phyloP scores from a whole-genome alignment of 2,888 invertebrate genomes.

The Elysia crispata region DNA sequence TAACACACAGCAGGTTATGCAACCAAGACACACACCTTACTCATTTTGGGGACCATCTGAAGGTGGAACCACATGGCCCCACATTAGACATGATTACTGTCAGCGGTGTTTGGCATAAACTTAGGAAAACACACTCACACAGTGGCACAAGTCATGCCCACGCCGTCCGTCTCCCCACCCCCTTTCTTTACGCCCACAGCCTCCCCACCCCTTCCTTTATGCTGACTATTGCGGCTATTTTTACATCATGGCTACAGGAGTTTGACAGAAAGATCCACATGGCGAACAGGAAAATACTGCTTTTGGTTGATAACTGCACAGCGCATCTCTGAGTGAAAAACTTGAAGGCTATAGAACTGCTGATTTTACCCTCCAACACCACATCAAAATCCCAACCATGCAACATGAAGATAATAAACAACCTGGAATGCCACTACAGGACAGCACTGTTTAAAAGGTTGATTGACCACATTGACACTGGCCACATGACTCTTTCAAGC shows the following conservation, averaged over 20 bases:
- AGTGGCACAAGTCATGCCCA: too few relatives aligned
- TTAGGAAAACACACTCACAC: too few relatives aligned
- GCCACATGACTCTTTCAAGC: neutral
- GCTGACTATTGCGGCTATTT: neutral
- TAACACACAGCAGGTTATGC: too few relatives aligned
- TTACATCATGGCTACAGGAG: neutral
- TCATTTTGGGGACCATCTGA: too few relatives aligned
- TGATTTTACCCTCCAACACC: neutral
- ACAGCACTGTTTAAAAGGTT: neutral
- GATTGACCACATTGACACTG: neutral
- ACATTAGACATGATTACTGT: too few relatives aligned
- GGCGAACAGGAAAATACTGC: neutral
- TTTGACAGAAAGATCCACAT: too few relatives aligned
- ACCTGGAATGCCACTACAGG: slow-evolving; percentile 11
- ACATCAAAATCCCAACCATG: slow-evolving; percentile 9
- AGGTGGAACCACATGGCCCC: too few relatives aligned
- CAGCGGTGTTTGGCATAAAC: too few relatives aligned
- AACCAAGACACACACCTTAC: too few relatives aligned
- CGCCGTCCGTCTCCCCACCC: too few relatives aligned
- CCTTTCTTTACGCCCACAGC: too few relatives aligned
- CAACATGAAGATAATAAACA: neutral
- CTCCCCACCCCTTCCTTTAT: too few relatives aligned
- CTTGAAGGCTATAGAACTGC: neutral
- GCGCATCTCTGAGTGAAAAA: neutral
- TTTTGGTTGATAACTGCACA: neutral